Evolutionary conservation across 92 coral and sea anemone genomes (phyloP).

Genomic region (Porites cylindrica): DNA sequence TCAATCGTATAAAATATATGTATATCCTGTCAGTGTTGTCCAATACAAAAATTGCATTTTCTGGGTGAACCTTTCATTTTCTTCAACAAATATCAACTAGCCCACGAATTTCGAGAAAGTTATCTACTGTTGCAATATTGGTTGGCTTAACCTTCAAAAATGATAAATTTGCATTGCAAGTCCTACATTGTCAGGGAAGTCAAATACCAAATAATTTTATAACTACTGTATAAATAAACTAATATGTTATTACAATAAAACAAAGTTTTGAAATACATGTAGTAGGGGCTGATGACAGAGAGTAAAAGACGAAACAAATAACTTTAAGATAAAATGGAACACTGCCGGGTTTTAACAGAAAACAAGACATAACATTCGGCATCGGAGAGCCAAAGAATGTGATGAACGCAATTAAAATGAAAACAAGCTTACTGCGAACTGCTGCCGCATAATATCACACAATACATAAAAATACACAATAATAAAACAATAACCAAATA

Average conservation of each 20-base stretch:
- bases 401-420: neutral
- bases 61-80: slow-evolving; percentile 2
- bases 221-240: too few relatives aligned
- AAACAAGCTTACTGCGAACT: neutral
- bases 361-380: neutral
- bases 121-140: neutral
- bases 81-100: neutral
- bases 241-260: neutral
- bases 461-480: neutral
- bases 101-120: neutral
- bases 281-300: neutral
- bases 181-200: neutral
- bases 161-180: slow-evolving; percentile 1
- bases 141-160: neutral
- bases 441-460: neutral
- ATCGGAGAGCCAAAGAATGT: neutral
- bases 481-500: neutral
- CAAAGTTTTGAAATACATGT: neutral
- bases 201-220: slow-evolving; percentile 1
- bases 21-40: too few relatives aligned
- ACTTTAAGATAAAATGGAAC: too few relatives aligned
- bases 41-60: slow-evolving; percentile 21
- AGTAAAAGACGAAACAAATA: neutral
- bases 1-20: too few relatives aligned
- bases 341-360: neutral